Evolutionary conservation across 2,797 vertebrate genomes (phyloP).

Genomic region (Synaphobranchus kaupii): DNA sequence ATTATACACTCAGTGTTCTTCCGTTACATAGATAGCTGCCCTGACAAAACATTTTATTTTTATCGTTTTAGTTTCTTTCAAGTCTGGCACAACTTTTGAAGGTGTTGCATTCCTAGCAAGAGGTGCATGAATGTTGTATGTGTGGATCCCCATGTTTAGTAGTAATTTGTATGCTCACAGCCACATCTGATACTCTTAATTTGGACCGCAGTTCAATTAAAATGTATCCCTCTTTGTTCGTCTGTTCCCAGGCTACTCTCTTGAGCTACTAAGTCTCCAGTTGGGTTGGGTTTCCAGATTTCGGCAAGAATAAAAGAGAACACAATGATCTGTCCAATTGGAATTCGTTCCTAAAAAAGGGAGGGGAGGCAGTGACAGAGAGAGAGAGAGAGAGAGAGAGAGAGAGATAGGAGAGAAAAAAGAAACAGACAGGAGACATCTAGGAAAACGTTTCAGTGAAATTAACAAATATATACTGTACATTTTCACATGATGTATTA

Average conservation of each 20-base stretch:
- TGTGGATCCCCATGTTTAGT: slow-evolving; percentile 56
- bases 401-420: slow-evolving; percentile 18
- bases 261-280: slow-evolving; percentile 73
- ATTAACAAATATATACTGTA: neutral
- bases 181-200: slow-evolving; percentile 77
- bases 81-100: neutral
- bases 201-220: slow-evolving; percentile 73
- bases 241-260: slow-evolving; percentile 76
- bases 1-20: neutral
- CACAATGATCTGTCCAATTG: slow-evolving; percentile 71
- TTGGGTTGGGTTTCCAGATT: slow-evolving; percentile 63
- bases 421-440: neutral
- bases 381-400: slow-evolving; percentile 16
- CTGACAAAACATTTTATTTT: neutral
- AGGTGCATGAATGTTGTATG: slow-evolving; percentile 28
- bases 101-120: neutral
- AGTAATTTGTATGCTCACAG: slow-evolving; percentile 19
- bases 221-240: slow-evolving; percentile 75
- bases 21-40: neutral
- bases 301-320: slow-evolving; percentile 47
- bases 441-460: neutral
- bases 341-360: slow-evolving; percentile 52
- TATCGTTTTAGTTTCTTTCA: neutral
- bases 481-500: neutral
- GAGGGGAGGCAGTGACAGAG: slow-evolving; percentile 57